These are phyloP conservation scores for Python bivittatus DNA, from an alignment of 2,113 vertebrate species.

Conservation along the genomic window DNA sequence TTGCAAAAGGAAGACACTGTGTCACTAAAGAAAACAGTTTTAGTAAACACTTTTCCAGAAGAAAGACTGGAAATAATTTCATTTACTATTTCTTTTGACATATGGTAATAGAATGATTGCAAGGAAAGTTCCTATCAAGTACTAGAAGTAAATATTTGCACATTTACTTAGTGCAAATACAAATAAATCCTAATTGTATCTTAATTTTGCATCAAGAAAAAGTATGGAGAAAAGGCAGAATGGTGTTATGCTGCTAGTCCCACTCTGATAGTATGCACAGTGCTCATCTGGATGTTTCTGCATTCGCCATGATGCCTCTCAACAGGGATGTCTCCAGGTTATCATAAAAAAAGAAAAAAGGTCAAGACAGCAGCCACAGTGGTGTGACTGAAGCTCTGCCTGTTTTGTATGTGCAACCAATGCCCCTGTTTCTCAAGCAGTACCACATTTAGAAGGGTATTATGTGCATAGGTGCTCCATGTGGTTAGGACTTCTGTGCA, in stretches of 20 bases:
- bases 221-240: neutral
- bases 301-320: neutral
- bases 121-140: neutral
- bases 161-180: neutral
- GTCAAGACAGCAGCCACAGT: neutral
- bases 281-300: neutral
- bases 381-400: neutral
- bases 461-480: neutral
- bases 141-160: neutral
- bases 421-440: neutral
- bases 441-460: neutral
- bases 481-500: neutral
- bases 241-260: neutral
- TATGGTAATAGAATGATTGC: neutral
- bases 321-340: neutral
- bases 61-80: slow-evolving; percentile 38
- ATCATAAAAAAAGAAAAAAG: too few species aligned
- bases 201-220: neutral
- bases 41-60: slow-evolving; percentile 37
- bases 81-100: neutral
- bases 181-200: neutral
- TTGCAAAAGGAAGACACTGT: slow-evolving; percentile 59
- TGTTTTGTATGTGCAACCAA: neutral
- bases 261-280: neutral
- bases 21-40: slow-evolving; percentile 55